Evolutionary conservation across 2,113 vertebrate species (phyloP).

Genomic region (Hyperopisus bebe): DNA sequence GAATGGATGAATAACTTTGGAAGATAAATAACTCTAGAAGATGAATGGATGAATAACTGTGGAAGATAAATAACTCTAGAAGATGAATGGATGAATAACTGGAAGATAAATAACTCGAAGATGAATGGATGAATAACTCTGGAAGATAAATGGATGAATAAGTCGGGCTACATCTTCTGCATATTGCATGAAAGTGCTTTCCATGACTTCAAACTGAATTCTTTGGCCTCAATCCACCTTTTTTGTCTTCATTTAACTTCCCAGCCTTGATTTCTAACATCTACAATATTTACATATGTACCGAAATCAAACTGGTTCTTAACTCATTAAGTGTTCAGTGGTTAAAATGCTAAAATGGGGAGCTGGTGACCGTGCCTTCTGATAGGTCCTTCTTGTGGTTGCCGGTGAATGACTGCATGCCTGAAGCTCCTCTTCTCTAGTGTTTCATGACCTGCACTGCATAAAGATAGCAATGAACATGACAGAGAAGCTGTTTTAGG

Average conservation of each 20-base stretch:
- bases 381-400: neutral
- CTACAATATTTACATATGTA: neutral
- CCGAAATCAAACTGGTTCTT: neutral
- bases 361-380: neutral
- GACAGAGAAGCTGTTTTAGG: neutral
- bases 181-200: no score
- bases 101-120: no score
- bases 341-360: neutral
- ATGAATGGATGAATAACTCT: no score
- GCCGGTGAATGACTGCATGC: neutral
- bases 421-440: neutral
- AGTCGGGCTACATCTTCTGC: no score
- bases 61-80: no score
- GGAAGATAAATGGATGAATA: neutral
- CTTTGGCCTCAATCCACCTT: neutral
- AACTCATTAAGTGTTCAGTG: neutral
- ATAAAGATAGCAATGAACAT: neutral
- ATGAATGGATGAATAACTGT: no score
- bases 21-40: no score
- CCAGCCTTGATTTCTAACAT: neutral
- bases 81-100: no score
- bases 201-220: neutral
- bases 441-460: neutral
- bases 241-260: neutral
- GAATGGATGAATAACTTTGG: neutral